These are phyloP conservation scores for Argya squamiceps DNA, from an alignment of 2,797 vertebrate species.

Conservation along the genomic window DNA sequence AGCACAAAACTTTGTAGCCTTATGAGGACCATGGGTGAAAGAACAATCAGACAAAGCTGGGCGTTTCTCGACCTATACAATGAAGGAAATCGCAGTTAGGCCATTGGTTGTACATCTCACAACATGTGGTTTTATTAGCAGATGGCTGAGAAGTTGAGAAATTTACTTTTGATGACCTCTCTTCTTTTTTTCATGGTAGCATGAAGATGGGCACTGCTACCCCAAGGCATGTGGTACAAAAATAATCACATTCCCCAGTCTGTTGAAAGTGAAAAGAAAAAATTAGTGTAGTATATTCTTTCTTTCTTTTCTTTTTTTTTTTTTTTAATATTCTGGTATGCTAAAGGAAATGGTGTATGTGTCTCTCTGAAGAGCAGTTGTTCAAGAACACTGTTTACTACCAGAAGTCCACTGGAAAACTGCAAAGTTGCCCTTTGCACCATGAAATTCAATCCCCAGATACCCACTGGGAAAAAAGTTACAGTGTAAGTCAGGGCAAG, in stretches of 20 bases:
- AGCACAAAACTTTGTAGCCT: not conserved
- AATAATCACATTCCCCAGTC: not conserved
- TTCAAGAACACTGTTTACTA: not conserved
- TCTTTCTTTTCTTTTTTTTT: too few relatives aligned
- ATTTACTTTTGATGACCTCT: not conserved
- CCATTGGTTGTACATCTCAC: not conserved
- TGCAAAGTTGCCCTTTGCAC: not conserved
- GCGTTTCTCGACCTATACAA: fast-evolving
- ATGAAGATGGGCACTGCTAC: not conserved
- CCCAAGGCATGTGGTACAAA: not conserved
- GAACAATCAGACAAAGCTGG: not conserved
- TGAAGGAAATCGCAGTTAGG: not conserved
- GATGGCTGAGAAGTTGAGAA: not conserved
- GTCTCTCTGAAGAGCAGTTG: not conserved
- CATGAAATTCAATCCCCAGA: not conserved
- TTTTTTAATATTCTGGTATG: not conserved
- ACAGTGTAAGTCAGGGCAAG: not conserved
- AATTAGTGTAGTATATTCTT: not conserved
- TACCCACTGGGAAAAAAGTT: not conserved
- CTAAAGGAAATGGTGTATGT: fast-evolving
- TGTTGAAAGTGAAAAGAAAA: not conserved
- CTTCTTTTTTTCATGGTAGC: not conserved
- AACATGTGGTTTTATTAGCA: not conserved
- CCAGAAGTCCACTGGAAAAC: not conserved
- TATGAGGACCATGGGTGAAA: not conserved